Percentiles rank a stretch among this genome's conserved stretches.
phyloP scores from a whole-genome alignment of 2,797 vertebrate genomes.

The Onychomys arenicola region DNA sequence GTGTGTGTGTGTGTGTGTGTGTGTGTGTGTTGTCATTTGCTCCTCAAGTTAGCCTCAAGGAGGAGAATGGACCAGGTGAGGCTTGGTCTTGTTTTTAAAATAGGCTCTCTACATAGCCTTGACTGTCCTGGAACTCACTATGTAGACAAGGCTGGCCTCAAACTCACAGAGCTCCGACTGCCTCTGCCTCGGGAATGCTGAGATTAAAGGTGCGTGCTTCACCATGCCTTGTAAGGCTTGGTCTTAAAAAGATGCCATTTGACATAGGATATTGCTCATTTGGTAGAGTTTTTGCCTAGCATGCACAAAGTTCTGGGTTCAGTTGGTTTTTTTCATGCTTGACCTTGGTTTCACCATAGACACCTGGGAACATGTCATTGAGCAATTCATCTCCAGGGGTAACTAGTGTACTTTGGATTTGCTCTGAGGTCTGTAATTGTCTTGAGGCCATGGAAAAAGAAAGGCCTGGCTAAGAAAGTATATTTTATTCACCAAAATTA shows the following conservation, averaged over 20 bases:
- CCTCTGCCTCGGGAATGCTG: neutral
- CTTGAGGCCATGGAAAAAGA: too few relatives aligned
- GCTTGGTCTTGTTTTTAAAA: neutral
- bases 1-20: too few relatives aligned
- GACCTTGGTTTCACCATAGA: too few relatives aligned
- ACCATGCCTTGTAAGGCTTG: neutral
- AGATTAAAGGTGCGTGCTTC: neutral
- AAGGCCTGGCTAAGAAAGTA: too few relatives aligned
- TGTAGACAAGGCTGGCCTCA: neutral
- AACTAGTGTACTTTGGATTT: too few relatives aligned
- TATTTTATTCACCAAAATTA: too few relatives aligned
- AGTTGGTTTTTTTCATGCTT: neutral
- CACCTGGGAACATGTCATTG: too few relatives aligned
- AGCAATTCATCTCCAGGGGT: too few relatives aligned
- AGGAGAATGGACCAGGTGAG: neutral
- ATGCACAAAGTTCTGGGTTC: neutral
- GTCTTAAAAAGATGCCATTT: neutral
- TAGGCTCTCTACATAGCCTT: neutral
- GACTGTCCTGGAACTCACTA: neutral
- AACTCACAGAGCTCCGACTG: neutral
- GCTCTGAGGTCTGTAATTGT: too few relatives aligned
- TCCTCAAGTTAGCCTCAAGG: neutral
- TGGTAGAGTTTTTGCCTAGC: neutral
- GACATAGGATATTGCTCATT: neutral
- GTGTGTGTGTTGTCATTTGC: too few relatives aligned